Evolutionary conservation across 1,140 invertebrate genomes (phyloP), one percentile per base, ranked within the genome.

Genomic region (Bombus fervidus): DNA sequence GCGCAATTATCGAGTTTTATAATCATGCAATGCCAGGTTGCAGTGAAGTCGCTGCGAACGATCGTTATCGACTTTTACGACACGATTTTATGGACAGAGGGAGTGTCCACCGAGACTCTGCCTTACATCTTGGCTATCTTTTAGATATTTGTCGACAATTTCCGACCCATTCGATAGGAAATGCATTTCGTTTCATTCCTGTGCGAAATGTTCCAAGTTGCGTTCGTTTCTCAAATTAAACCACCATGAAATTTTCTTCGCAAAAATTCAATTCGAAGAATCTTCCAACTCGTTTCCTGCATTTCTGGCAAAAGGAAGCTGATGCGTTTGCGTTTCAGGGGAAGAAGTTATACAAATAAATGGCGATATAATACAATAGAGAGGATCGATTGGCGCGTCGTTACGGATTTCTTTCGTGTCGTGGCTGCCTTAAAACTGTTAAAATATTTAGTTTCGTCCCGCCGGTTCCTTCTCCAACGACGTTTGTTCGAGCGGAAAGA

Each of bases 1-100:
- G 66, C 31, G 31, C 18, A 37, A 68, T 68, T 59, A 31, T 37
- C n/a, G 37, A 59, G 68, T 62, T 81, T 73, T 41, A 73, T 57
- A 62, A 73, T 81, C 69, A 8, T 31, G 79, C 43, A 43, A 73
- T 43, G 37, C 43, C 80, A 68, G 31, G 31, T 68, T 34, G 39
- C 22, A 39, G 12, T 2, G 12, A 43, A 80, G 43, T 43, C 66
- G 34, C 69, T 69, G 34, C 18, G 31, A 68, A 53, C 41, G 78
- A 47, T 69, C 34, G 62, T 80, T 80, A 80, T 68, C 66, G 64
- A 53, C 64, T 69, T 73, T 43, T 25, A 43, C 37, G 31, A 31
- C 9, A 22, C 28, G 62, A 80, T 53, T 80, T 80, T 53, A 53
- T 28, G 13, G 28, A 22, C 64, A 28, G n/a, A 25, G n/a, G 43